Percentiles rank a stretch among this genome's conserved stretches.
phyloP scores from a whole-genome alignment of 2,113 vertebrate genomes.

The Antechinus stuartii region DNA sequence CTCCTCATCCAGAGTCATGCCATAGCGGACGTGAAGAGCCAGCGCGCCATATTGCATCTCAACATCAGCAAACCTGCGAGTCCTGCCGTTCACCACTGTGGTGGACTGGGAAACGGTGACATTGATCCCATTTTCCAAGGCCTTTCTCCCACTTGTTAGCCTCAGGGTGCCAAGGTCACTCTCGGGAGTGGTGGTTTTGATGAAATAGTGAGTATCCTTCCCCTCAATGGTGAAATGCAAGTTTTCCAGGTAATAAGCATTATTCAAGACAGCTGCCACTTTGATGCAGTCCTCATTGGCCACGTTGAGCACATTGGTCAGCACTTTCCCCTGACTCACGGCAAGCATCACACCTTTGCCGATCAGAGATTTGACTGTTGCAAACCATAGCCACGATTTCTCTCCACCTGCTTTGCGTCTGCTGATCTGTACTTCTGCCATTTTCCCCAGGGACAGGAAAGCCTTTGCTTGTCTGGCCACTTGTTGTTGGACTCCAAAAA shows the following conservation, averaged over 20 bases:
- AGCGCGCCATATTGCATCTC: slow-evolving; percentile 93
- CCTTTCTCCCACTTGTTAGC: slow-evolving; percentile 94
- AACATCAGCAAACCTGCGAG: slow-evolving; percentile 97
- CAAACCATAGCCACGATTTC: slow-evolving; percentile 98
- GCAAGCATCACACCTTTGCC: slow-evolving; percentile 98
- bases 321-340: slow-evolving; percentile 95
- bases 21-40: slow-evolving; percentile 96
- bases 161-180: slow-evolving; percentile 94
- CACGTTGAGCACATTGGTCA: slow-evolving; percentile 95
- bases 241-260: slow-evolving; percentile 96
- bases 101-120: slow-evolving; percentile 98
- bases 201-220: slow-evolving; percentile 97
- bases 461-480: slow-evolving; percentile 94
- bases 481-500: slow-evolving; percentile 98
- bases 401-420: slow-evolving; percentile 86
- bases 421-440: slow-evolving; percentile 94
- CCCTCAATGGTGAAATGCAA: slow-evolving; percentile 97
- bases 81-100: slow-evolving; percentile 95
- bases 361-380: slow-evolving; percentile 94
- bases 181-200: slow-evolving; percentile 95
- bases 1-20: slow-evolving; percentile 96
- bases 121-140: slow-evolving; percentile 97
- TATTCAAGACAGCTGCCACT: slow-evolving; percentile 97
- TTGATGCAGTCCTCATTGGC: slow-evolving; percentile 99
- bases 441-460: slow-evolving; percentile 94